Percentiles rank a stretch among this genome's conserved stretches.
Conservation (phyloP, 2,113 vertebrate species). For the Myiozetetes cayanensis region DNA sequence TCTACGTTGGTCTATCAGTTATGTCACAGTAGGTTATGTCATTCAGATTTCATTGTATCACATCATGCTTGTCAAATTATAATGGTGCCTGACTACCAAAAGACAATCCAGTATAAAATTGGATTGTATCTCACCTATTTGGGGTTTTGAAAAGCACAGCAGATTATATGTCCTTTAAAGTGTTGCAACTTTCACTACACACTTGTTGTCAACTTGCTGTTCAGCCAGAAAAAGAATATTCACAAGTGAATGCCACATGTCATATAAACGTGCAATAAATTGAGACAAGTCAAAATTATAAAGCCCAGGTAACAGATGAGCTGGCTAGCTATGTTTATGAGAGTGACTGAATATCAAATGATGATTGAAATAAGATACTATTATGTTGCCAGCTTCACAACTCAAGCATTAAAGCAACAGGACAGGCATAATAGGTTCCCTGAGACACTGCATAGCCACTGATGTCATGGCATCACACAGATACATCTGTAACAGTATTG, state of each 20-base stretch:
- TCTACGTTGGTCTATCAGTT: neutral
- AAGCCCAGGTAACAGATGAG: neutral
- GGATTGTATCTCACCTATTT: constrained; percentile 39
- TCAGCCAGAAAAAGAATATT: neutral
- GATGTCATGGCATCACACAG: neutral
- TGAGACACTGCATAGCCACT: neutral
- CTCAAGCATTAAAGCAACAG: neutral
- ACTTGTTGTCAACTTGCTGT: neutral
- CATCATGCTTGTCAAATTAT: neutral
- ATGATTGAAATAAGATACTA: neutral
- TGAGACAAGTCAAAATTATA: neutral
- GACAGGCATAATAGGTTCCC: neutral
- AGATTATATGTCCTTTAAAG: constrained; percentile 43
- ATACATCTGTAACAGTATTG: neutral
- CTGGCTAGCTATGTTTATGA: neutral
- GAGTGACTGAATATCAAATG: neutral
- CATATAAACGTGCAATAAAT: neutral
- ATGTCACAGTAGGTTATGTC: constrained; percentile 36
- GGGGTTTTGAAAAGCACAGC: constrained; percentile 64
- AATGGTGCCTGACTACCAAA: constrained; percentile 18
- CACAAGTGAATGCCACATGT: neutral
- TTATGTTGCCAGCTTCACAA: neutral
- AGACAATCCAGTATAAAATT: constrained; percentile 29
- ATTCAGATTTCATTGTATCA: constrained; percentile 2
- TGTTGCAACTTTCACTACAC: neutral